phyloP scores from a whole-genome alignment of 1,140 invertebrate species.

The Drosophila erecta region DNA sequence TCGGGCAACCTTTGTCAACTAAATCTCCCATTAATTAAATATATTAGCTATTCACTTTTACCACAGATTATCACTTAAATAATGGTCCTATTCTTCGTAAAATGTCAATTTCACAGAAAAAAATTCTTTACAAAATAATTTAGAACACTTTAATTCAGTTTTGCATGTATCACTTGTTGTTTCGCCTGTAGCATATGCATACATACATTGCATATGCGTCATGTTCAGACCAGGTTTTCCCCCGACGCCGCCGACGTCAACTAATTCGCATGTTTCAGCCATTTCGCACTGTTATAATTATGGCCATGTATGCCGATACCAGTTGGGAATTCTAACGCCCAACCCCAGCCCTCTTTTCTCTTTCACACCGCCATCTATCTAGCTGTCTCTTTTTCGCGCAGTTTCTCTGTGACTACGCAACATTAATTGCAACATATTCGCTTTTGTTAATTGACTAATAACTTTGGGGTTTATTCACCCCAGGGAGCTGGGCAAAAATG shows the following conservation, averaged over 20 bases:
- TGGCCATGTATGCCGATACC: constrained; percentile 55
- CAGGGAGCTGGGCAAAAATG: not conserved
- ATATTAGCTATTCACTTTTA: too few species aligned
- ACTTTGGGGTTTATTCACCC: constrained; percentile 29
- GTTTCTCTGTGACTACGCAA: constrained; percentile 40
- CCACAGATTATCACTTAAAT: too few species aligned
- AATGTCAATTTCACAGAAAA: too few species aligned
- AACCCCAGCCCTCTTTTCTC: not conserved
- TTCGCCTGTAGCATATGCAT: constrained; percentile 21
- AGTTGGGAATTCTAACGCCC: constrained; percentile 33
- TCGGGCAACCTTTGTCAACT: too few species aligned
- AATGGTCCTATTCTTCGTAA: too few species aligned
- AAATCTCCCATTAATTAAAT: too few species aligned
- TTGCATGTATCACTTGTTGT: not conserved
- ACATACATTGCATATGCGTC: constrained; percentile 7
- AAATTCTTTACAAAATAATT: too few species aligned
- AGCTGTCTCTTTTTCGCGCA: constrained; percentile 4
- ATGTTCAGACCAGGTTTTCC: constrained; percentile 30
- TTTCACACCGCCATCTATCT: not conserved
- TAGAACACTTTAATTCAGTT: too few species aligned
- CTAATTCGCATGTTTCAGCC: constrained; percentile 75
- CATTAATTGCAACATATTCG: constrained; percentile 74
- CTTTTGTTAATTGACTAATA: constrained; percentile 76
- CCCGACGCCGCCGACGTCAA: constrained; percentile 22
- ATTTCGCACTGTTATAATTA: constrained; percentile 67